phyloP scores from a whole-genome alignment of 2,797 vertebrate species.

The Babyrousa celebensis region DNA sequence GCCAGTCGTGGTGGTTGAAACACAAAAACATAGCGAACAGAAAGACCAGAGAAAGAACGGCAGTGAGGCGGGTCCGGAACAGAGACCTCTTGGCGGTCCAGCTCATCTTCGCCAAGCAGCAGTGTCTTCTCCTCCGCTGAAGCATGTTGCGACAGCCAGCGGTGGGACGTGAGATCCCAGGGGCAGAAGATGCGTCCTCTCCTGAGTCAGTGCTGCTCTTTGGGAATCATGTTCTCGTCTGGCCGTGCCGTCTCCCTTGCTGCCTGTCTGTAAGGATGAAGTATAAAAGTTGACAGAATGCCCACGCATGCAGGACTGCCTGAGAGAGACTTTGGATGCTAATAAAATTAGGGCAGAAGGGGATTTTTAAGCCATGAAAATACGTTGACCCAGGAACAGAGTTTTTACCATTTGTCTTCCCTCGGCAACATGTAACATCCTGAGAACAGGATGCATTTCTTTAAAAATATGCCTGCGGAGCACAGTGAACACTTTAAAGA shows the following conservation, averaged over 20 bases:
- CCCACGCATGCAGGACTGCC: not conserved
- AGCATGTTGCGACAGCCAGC: constrained; percentile 95
- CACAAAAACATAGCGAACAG: constrained; percentile 94
- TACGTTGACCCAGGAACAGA: not conserved
- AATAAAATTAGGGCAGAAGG: not conserved
- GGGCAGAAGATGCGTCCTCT: constrained; percentile 58
- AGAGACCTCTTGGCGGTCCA: constrained; percentile 96
- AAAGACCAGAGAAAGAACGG: constrained; percentile 93
- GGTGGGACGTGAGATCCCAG: constrained; percentile 69
- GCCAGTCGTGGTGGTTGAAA: constrained; percentile 94
- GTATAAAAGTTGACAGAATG: constrained; percentile 67
- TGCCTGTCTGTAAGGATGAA: constrained; percentile 84
- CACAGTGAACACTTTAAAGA: not conserved
- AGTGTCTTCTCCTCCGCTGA: constrained; percentile 98
- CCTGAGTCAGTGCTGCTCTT: constrained; percentile 86
- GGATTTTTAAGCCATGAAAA: not conserved
- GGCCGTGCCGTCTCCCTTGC: constrained; percentile 68
- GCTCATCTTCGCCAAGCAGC: constrained; percentile 98
- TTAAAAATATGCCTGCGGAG: not conserved
- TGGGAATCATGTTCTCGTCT: constrained; percentile 87
- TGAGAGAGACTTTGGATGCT: constrained; percentile 21
- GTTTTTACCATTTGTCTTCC: not conserved
- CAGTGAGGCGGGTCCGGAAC: constrained; percentile 94
- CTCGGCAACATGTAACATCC: not conserved
- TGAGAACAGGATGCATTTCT: not conserved